phyloP scores from a whole-genome alignment of 2,797 vertebrate genomes.

The Trachurus trachurus region DNA sequence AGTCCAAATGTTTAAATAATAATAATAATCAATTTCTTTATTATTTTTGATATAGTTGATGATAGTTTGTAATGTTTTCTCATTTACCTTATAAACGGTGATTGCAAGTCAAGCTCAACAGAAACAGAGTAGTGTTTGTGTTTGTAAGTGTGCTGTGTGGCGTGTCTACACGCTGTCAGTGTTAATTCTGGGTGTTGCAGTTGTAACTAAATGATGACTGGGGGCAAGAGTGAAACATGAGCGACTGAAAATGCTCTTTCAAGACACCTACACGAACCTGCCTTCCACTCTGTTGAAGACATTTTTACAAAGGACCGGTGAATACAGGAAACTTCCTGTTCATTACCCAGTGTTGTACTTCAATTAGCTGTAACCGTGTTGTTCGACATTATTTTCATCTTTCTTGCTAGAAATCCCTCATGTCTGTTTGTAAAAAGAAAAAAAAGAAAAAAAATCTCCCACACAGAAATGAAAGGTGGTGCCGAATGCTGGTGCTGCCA shows the following conservation, averaged over 20 bases:
- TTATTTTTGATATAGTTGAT: too few species aligned
- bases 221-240: conserved; percentile 25
- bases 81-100: conserved; percentile 27
- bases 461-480: conserved; percentile 66
- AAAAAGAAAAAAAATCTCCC: conserved; percentile 13
- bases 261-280: conserved; percentile 18
- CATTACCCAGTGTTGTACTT: conserved; percentile 55
- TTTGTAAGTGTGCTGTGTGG: too few species aligned
- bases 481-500: conserved; percentile 58
- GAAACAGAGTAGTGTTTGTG: background rate
- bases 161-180: background rate
- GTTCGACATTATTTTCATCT: conserved; percentile 52
- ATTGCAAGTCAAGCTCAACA: conserved; percentile 16
- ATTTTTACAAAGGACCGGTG: conserved; percentile 18
- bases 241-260: conserved; percentile 21
- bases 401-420: conserved; percentile 57
- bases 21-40: conserved; percentile 31
- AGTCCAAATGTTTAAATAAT: conserved; percentile 29
- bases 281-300: conserved; percentile 8
- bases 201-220: conserved; percentile 9
- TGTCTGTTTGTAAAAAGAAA: conserved; percentile 32
- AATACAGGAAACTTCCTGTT: conserved; percentile 49
- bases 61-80: too few species aligned
- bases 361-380: conserved; percentile 48
- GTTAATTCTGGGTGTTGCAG: conserved; percentile 15